Percentiles rank a stretch among this genome's conserved stretches.
These are phyloP conservation scores for Monopis laevigella DNA, from an alignment of 2,888 invertebrate species.

Conservation along the genomic window DNA sequence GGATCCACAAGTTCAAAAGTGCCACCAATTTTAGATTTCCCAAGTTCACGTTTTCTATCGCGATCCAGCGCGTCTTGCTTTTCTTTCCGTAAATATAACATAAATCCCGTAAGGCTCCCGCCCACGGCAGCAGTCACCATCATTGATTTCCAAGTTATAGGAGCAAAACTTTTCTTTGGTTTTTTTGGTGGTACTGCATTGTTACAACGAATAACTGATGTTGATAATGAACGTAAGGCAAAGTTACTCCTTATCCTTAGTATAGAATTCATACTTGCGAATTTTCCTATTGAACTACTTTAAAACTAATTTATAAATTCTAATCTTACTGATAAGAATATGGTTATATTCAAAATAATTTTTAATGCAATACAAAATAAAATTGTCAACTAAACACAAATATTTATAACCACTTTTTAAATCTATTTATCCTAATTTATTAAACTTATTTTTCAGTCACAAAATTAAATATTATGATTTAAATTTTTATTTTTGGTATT, in stretches of 20 bases:
- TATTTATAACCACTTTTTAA: no score
- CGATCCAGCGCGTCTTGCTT: slow-evolving; percentile 79
- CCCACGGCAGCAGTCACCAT: slow-evolving; percentile 73
- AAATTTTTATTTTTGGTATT: no score
- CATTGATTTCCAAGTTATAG: slow-evolving; percentile 86
- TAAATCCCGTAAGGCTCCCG: slow-evolving; percentile 71
- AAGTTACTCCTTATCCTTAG: slow-evolving; percentile 31
- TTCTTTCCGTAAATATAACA: slow-evolving; percentile 81
- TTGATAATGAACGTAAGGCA: slow-evolving; percentile 36
- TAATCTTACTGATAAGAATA: slow-evolving; percentile 1
- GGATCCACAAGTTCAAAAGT: slow-evolving; percentile 85
- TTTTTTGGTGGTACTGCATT: not conserved
- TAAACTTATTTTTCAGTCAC: no score
- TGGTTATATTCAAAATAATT: slow-evolving; percentile 1
- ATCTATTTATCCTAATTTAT: no score
- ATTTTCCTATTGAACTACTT: no score
- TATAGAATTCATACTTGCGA: slow-evolving; percentile 37
- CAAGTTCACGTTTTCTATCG: slow-evolving; percentile 83
- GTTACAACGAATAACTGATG: slow-evolving; percentile 22
- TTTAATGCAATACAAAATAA: slow-evolving; percentile 40
- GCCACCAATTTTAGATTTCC: slow-evolving; percentile 95
- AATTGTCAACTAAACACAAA: slow-evolving; percentile 23
- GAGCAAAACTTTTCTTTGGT: slow-evolving; percentile 31
- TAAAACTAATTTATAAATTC: not conserved
- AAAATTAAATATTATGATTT: no score